Base-by-base conservation (phyloP, 2,888 invertebrate genomes). In the Cerastis rubricosa region DNA sequence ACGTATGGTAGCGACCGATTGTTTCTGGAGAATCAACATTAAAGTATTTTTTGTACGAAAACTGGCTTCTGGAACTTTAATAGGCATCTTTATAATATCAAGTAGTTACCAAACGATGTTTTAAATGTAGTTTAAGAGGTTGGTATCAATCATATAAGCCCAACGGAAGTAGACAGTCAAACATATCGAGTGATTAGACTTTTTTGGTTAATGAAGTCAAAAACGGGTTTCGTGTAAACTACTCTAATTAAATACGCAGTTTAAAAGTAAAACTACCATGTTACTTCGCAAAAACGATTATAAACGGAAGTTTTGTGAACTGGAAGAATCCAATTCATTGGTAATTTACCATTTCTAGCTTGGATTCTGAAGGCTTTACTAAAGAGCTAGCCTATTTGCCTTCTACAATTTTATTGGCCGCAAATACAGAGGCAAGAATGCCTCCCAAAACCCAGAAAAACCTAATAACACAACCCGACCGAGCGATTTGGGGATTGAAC, bases 161-260 rank as follows among this genome's bases (percentile, higher is more conserved):
- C 51, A 85, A 59, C 85, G 84, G 85, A 84, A 81, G 68, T 85
- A 25, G 64, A 73, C 67, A 47, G 74, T 84, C 85, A 76, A 83
- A 84, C 65, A 29, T 74, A 80, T 74, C 71, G 69, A 69, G 8
- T 66, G 57, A 84, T 84, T 85, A 75, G 67, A 64, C 81, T 14
- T 65, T 81, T 85, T 84, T 81, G 81, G 81, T 75, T 85, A 85
- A 84, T 85, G 78, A 85, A 75, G 65, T 81, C 77, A 73, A 71
- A 81, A 84, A 84, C 81, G 49, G 47, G 81, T 85, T 85, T 67
- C 19, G 49, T 77, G 68, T n/a, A 43, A 68, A 73, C 64, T 43
- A 77, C 80, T 74, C 51, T 86, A 77, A 83, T 83, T 80, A 80
- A 78, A 76, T 74, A 79, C 68, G 70, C 78, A 81, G 75, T 54